Percentiles rank a stretch among this genome's conserved stretches.
Conservation (phyloP, 2,797 vertebrate genomes). For the Clarias pachynema region DNA sequence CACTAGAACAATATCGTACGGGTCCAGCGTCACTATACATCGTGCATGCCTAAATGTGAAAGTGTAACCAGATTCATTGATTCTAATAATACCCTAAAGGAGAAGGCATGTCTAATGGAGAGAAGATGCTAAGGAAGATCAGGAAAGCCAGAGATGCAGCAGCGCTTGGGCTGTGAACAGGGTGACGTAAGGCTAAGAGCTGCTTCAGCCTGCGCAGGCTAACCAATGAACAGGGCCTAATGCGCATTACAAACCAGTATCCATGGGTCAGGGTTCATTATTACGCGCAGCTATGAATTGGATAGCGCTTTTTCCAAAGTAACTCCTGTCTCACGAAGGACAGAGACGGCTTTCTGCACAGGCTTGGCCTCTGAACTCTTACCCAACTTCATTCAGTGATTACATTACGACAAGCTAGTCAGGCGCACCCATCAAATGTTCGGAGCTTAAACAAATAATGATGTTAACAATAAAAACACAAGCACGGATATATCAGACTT, state of each 20-base stretch:
- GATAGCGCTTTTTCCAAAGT: background rate
- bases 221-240: slow-evolving; percentile 25
- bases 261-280: slow-evolving; percentile 7
- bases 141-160: background rate
- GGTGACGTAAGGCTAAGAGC: slow-evolving; percentile 56
- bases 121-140: background rate
- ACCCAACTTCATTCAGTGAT: slow-evolving; percentile 9
- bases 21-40: background rate
- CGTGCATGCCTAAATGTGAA: background rate
- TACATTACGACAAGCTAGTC: background rate
- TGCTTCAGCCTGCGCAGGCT: slow-evolving; percentile 39
- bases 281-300: background rate
- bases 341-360: background rate
- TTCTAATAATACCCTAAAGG: no score
- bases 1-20: background rate
- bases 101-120: background rate
- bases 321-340: background rate
- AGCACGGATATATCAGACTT: background rate
- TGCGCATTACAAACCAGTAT: slow-evolving; percentile 48
- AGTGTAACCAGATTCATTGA: background rate
- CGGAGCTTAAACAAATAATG: background rate
- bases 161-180: slow-evolving; percentile 31
- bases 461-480: background rate
- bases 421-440: slow-evolving; percentile 17
- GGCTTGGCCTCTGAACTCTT: background rate